A percentile compares a stretch with the other conserved stretches of the same genome.
These are phyloP conservation scores for Channa argus DNA, from an alignment of 2,113 vertebrate genomes.

Conservation along the genomic window DNA sequence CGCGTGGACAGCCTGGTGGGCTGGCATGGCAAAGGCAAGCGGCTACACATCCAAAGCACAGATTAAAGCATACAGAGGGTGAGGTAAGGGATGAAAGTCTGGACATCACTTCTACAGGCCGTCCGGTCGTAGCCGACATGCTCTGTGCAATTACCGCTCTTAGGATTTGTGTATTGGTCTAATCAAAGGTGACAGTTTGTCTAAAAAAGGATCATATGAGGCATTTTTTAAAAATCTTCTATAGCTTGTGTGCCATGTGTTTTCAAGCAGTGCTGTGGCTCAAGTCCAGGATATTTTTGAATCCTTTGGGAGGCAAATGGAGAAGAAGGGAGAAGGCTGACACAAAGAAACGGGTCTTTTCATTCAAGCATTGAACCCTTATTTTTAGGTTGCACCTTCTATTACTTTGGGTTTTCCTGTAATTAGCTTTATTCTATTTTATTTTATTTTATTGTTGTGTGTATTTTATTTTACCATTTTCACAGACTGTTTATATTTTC, in stretches of 20 bases:
- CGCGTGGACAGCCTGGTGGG: conserved; percentile 36
- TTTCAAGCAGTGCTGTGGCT: background rate
- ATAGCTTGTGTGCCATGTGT: background rate
- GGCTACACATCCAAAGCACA: conserved; percentile 20
- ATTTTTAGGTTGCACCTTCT: background rate
- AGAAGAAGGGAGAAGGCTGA: background rate
- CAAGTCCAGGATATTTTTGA: background rate
- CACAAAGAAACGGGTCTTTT: background rate
- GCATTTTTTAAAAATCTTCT: too few relatives aligned
- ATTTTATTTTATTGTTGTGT: background rate
- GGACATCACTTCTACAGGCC: conserved; percentile 20
- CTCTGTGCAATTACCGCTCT: background rate
- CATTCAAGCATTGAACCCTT: background rate
- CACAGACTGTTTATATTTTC: too few relatives aligned
- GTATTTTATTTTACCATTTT: too few relatives aligned
- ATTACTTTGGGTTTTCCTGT: background rate
- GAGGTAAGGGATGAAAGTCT: conserved; percentile 35
- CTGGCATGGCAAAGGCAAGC: conserved; percentile 21
- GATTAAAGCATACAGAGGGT: conserved; percentile 40
- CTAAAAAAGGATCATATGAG: background rate
- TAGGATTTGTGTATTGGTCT: conserved; percentile 13
- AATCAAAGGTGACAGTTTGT: conserved; percentile 9
- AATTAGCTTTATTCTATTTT: background rate
- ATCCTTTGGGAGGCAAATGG: conserved; percentile 3
- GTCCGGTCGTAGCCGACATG: conserved; percentile 17